A percentile compares a stretch with the other conserved stretches of the same genome.
phyloP scores from a whole-genome alignment of 1,140 invertebrate genomes.

The Planococcus citri region DNA sequence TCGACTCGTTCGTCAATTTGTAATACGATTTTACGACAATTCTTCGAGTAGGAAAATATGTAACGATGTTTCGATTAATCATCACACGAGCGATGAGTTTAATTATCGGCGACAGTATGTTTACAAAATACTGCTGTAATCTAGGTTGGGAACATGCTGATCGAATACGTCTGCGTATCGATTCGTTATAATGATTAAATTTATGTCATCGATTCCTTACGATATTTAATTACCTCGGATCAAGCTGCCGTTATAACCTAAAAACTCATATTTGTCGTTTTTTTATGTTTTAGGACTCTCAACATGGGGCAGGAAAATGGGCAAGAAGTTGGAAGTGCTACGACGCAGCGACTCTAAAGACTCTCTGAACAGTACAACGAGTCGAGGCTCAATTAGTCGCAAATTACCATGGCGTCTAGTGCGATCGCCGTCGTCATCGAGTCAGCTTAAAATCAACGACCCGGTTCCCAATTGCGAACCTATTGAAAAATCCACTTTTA shows the following conservation, averaged over 20 bases:
- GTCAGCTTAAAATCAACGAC: conserved; percentile 31
- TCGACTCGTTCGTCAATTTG: no score
- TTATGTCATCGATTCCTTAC: not conserved
- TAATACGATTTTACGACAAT: no score
- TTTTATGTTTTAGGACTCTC: conserved; percentile 51
- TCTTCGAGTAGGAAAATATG: no score
- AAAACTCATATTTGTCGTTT: not conserved
- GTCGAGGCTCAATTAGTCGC: conserved; percentile 28
- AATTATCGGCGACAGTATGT: no score
- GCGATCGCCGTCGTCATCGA: conserved; percentile 31
- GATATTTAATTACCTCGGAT: not conserved
- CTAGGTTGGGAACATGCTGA: not conserved
- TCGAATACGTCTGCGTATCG: not conserved
- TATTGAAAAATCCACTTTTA: conserved; percentile 45
- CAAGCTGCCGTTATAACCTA: not conserved
- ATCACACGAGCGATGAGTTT: no score
- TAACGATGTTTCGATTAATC: no score
- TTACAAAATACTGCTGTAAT: not conserved
- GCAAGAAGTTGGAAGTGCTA: conserved; percentile 61
- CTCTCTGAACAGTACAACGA: conserved; percentile 29
- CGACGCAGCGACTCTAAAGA: conserved; percentile 51
- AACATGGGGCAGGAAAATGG: conserved; percentile 66
- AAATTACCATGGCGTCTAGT: conserved; percentile 24
- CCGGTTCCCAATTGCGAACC: conserved; percentile 31
- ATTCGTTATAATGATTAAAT: not conserved